phyloP scores from a whole-genome alignment of 2,888 invertebrate species.

The Labia minor region DNA sequence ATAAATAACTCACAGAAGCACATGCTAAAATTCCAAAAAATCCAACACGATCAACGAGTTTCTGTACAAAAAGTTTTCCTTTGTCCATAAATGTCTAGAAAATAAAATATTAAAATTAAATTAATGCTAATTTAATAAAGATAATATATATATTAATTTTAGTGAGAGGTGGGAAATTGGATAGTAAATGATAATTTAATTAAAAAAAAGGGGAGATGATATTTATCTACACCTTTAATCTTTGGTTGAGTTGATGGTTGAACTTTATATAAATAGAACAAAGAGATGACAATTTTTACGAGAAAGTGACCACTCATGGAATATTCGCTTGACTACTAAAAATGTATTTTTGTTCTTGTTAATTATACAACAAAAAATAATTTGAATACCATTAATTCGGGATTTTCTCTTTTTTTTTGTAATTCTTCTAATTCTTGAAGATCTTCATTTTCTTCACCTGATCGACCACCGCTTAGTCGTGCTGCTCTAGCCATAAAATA shows the following conservation, averaged over 20 bases:
- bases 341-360: neutral
- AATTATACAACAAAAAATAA: neutral
- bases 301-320: no score
- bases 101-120: neutral
- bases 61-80: constrained; percentile 75
- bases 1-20: constrained; percentile 76
- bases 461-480: constrained; percentile 49
- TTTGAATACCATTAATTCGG: constrained; percentile 28
- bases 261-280: no score
- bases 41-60: constrained; percentile 84
- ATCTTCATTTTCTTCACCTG: constrained; percentile 52
- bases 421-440: constrained; percentile 62
- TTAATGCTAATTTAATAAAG: neutral
- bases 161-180: no score
- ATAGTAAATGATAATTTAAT: neutral
- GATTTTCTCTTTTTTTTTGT: constrained; percentile 46
- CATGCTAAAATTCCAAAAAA: constrained; percentile 93
- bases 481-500: constrained; percentile 99
- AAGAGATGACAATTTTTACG: no score
- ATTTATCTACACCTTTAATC: neutral
- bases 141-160: neutral
- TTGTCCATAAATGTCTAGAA: constrained; percentile 53
- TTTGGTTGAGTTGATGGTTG: neutral
- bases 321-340: no score
- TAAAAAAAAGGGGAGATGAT: neutral